phyloP scores from a whole-genome alignment of 2,113 vertebrate genomes.

The Brienomyrus brachyistius region DNA sequence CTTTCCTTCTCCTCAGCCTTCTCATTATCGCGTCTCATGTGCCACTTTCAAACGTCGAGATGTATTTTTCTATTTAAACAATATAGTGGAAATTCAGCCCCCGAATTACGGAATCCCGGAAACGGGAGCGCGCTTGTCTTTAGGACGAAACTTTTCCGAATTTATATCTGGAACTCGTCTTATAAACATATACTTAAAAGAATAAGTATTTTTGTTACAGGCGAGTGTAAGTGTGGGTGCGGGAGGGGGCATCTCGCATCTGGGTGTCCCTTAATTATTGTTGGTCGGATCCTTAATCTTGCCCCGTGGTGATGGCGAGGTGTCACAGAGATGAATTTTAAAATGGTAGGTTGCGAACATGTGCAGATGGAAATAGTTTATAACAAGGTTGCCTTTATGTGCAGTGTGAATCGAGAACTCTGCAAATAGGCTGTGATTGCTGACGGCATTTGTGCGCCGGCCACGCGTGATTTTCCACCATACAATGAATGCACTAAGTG shows the following conservation, averaged over 20 bases:
- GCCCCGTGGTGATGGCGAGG: slow-evolving; percentile 73
- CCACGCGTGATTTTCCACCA: slow-evolving; percentile 75
- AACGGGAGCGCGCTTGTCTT: background rate
- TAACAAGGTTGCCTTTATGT: slow-evolving; percentile 85
- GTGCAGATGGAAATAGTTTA: slow-evolving; percentile 68
- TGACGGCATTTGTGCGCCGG: slow-evolving; percentile 75
- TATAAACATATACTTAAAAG: background rate
- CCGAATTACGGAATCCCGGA: background rate
- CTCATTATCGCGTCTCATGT: slow-evolving; percentile 78
- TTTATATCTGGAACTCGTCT: background rate
- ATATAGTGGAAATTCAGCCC: background rate
- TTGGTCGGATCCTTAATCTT: slow-evolving; percentile 71
- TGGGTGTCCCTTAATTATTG: slow-evolving; percentile 77
- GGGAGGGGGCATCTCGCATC: slow-evolving; percentile 64
- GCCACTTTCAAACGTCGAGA: slow-evolving; percentile 71
- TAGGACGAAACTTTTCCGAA: background rate
- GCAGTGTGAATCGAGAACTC: slow-evolving; percentile 88
- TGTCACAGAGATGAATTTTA: slow-evolving; percentile 87
- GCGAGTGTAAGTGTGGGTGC: background rate
- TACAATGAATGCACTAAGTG: slow-evolving; percentile 71
- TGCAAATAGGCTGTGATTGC: slow-evolving; percentile 79
- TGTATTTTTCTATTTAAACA: slow-evolving; percentile 39
- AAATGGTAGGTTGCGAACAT: slow-evolving; percentile 78
- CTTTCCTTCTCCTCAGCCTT: slow-evolving; percentile 75
- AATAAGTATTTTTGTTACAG: background rate